Conservation (phyloP, 2,113 vertebrate genomes). For the Athene cunicularia region DNA sequence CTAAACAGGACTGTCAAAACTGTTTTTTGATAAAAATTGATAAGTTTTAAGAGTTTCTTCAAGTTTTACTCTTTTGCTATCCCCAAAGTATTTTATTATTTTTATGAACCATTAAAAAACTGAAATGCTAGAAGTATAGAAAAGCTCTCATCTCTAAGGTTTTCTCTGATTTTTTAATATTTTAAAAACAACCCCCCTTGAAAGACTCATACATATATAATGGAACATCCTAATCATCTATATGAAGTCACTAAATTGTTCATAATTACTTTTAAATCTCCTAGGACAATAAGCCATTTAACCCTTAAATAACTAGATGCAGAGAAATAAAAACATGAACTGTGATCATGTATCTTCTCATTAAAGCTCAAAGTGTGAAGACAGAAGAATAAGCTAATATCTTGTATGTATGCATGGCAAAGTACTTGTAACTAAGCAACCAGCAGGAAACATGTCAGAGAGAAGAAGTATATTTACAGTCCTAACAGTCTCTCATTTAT, state of each 20-base stretch:
- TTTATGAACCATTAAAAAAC: not conserved
- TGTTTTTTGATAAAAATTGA: too few relatives aligned
- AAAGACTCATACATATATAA: not conserved
- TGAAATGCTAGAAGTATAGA: not conserved
- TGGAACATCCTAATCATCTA: not conserved
- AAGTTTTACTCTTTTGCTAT: not conserved
- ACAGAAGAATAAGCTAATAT: conserved; percentile 34
- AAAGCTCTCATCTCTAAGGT: not conserved
- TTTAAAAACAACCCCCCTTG: not conserved
- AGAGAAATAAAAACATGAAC: conserved; percentile 16
- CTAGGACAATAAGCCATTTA: not conserved
- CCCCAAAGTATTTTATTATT: not conserved
- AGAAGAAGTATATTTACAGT: conserved; percentile 53
- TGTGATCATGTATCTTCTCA: not conserved
- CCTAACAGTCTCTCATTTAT: conserved; percentile 23
- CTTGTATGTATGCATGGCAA: not conserved
- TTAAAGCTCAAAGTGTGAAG: conserved; percentile 29
- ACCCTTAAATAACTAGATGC: not conserved
- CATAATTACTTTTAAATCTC: not conserved
- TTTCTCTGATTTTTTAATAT: not conserved
- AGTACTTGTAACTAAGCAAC: conserved; percentile 70
- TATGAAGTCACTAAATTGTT: not conserved
- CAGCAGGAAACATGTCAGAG: conserved; percentile 46
- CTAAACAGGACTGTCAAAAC: too few relatives aligned
- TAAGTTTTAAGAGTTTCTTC: not conserved